Evolutionary conservation across 2,888 invertebrate genomes (phyloP).

Genomic region (Drosophila meridionalis): DNA sequence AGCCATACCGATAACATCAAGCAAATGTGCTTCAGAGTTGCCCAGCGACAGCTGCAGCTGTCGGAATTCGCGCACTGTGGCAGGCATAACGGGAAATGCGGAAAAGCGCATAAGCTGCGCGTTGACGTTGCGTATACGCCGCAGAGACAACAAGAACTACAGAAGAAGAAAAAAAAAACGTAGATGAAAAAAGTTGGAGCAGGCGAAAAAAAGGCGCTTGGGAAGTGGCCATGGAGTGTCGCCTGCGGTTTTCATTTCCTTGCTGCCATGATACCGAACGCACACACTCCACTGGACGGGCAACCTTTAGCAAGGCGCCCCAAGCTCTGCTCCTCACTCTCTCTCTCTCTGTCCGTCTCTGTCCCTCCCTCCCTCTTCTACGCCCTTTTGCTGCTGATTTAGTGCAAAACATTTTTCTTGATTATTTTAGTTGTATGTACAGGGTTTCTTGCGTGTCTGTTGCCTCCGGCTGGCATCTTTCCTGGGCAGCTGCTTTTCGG

Average conservation of each 20-base stretch:
- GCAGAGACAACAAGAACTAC: conserved; percentile 13
- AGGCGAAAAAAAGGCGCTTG: conserved; percentile 16
- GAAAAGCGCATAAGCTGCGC: conserved; percentile 76
- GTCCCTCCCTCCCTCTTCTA: background rate
- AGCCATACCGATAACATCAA: conserved; percentile 44
- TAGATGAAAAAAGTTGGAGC: background rate
- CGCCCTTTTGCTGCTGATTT: conserved; percentile 57
- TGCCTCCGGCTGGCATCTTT: conserved; percentile 47
- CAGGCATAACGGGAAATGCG: conserved; percentile 44
- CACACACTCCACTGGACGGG: conserved; percentile 36
- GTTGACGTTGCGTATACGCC: conserved; percentile 72
- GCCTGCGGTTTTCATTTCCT: conserved; percentile 77
- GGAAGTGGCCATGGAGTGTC: conserved; percentile 40
- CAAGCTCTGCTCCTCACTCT: background rate
- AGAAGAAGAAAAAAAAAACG: background rate
- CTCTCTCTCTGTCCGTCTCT: background rate
- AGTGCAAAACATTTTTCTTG: conserved; percentile 79
- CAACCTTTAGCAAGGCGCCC: conserved; percentile 52
- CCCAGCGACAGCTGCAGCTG: conserved; percentile 51
- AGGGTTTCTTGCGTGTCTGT: conserved; percentile 48
- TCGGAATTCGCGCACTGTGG: conserved; percentile 59
- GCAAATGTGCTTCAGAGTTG: conserved; percentile 35
- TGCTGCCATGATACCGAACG: conserved; percentile 45
- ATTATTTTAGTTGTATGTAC: conserved; percentile 68
- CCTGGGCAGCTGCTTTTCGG: conserved; percentile 36